phyloP scores from a whole-genome alignment of 2,113 vertebrate species.

The Conger conger region DNA sequence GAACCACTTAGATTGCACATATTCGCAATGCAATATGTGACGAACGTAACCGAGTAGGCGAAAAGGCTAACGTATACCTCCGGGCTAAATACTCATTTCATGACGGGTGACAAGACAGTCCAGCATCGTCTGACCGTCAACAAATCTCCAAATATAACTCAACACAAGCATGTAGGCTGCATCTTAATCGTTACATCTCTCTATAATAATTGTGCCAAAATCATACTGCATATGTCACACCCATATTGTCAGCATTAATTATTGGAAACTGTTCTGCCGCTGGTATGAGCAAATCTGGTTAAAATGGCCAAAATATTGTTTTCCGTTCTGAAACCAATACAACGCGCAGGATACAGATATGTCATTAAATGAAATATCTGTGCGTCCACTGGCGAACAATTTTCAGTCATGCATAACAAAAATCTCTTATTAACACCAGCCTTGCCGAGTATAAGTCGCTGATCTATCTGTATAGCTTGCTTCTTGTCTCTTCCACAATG shows the following conservation, averaged over 20 bases:
- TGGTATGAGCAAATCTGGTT: neutral
- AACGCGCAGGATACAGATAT: neutral
- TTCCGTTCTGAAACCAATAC: neutral
- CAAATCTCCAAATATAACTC: neutral
- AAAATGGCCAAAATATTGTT: neutral
- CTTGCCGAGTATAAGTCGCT: slow-evolving; percentile 51
- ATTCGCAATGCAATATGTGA: neutral
- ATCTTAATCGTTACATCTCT: neutral
- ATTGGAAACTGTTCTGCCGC: neutral
- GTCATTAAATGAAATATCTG: neutral
- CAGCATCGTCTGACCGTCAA: neutral
- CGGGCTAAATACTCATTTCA: neutral
- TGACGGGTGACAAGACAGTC: neutral
- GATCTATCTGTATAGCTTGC: slow-evolving; percentile 78
- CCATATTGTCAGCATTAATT: neutral
- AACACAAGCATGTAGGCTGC: neutral
- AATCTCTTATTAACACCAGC: slow-evolving; percentile 60
- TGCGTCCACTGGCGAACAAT: neutral
- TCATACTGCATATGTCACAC: neutral
- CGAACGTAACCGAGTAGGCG: neutral
- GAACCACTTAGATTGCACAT: neutral
- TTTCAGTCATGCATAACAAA: slow-evolving; percentile 31
- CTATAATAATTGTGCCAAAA: neutral
- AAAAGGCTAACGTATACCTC: neutral
- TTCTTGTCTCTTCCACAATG: slow-evolving; percentile 82